Conservation (phyloP, 2,113 vertebrate genomes). For the Clarias magur region DNA sequence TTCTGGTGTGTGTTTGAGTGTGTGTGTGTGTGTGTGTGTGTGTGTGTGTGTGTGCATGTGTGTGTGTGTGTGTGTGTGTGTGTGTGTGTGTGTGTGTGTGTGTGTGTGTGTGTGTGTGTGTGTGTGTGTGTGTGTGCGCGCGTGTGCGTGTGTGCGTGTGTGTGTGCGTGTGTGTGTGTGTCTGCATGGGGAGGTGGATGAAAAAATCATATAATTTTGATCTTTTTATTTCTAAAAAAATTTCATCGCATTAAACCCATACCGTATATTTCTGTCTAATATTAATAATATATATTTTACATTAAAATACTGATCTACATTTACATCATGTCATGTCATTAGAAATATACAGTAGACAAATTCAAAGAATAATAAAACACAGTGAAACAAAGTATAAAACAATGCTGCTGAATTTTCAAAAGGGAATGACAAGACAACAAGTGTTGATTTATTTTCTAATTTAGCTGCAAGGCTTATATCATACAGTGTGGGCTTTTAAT, state of each 20-base stretch:
- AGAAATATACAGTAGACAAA: not conserved
- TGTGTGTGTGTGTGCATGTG: slow-evolving; percentile 7
- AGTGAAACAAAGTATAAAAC: not conserved
- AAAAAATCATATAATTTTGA: no score
- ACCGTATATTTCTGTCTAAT: no score
- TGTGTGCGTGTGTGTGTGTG: not conserved
- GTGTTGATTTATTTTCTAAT: not conserved
- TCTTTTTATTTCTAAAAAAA: no score
- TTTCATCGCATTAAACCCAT: no score
- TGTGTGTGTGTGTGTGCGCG: not conserved
- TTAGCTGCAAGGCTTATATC: not conserved
- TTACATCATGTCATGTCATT: not conserved
- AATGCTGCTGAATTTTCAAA: not conserved
- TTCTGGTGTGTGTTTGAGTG: slow-evolving; percentile 41
- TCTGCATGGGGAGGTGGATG: not conserved
- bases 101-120: slow-evolving; percentile 5
- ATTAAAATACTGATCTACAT: not conserved
- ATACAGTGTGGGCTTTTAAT: not conserved
- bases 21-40: slow-evolving; percentile 19
- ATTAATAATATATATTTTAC: not conserved
- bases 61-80: not conserved
- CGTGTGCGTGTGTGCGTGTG: slow-evolving; percentile 16
- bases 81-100: not conserved
- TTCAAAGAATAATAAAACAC: not conserved
- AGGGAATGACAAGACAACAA: not conserved